Evolutionary conservation across 2,113 vertebrate genomes (phyloP), one percentile per base, ranked within the genome.

Genomic region (Sula dactylatra): DNA sequence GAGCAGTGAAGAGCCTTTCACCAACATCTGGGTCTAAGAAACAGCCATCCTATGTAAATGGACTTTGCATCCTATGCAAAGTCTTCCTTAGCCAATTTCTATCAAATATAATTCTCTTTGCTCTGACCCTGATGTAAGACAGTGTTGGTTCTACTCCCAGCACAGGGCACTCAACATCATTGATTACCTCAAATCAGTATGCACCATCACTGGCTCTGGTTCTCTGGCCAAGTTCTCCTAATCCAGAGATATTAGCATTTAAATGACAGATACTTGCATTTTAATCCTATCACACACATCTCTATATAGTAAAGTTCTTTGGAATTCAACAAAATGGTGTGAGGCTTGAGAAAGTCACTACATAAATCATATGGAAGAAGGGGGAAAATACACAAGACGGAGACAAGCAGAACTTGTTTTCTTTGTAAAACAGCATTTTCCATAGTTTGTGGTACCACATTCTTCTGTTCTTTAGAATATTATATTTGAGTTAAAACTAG

Each of bases 161-260:
- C 34, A 79, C 1, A 65, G 45, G 47, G 89, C 91, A 79, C 44
- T 84, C 69, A 38, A 19, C 40, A 45, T 31, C 92, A 88, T 54
- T 7, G 3, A 40, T 45, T 79, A 70, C 88, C 47, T 83, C 72
- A 38, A 73, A 93, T 94, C 93, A 83, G 58, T 81, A 93, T 81
- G 90, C 90, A 81, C 56, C 92, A 95, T 77, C 92, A 59, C 71
- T 70, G 47, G 58, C 88, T 83, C 59, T 59, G 44, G 20, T 56
- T n/a, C n/a, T n/a, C n/a, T n/a, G n/a, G n/a, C 86, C 86, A 67
- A 94, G 12, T 70, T 82, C 82, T 88, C 84, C 87, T 88, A 86
- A 94, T 93, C 82, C 82, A 86, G 13, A 87, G 42, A 70, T 74
- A 95, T 91, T 94, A 97, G 74, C 91, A 95, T 97, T 94, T 94